Percentiles rank a stretch among this genome's conserved stretches.
Conservation (phyloP, 1,140 invertebrate species). For the Drosophila lacteicornis region DNA sequence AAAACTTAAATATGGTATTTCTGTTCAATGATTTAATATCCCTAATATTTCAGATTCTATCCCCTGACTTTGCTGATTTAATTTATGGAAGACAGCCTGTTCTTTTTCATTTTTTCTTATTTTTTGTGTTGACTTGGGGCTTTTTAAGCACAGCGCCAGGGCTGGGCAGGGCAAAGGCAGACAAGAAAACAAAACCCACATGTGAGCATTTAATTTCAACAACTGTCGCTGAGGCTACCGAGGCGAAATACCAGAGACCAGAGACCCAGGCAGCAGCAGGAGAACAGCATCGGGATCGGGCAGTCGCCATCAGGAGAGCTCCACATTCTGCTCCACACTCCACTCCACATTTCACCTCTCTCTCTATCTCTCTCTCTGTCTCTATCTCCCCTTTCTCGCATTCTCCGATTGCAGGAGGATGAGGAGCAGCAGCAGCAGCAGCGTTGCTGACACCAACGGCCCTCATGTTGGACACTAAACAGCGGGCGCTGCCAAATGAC, state of each 20-base stretch:
- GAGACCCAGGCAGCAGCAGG: constrained; percentile 33
- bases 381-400: constrained; percentile 20
- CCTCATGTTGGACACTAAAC: constrained; percentile 83
- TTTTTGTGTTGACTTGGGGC: constrained; percentile 28
- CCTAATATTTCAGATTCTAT: background rate
- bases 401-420: constrained; percentile 39
- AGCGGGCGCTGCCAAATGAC: constrained; percentile 83
- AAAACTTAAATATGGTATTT: too few relatives aligned
- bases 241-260: constrained; percentile 68
- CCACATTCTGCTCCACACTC: constrained; percentile 25
- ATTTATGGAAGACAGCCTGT: constrained; percentile 14
- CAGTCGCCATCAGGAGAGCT: constrained; percentile 20
- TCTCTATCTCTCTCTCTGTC: background rate
- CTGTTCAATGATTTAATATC: background rate
- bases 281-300: constrained; percentile 34
- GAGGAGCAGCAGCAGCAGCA: constrained; percentile 35
- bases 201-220: constrained; percentile 84
- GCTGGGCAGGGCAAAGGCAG: constrained; percentile 15
- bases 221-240: constrained; percentile 76
- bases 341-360: constrained; percentile 5
- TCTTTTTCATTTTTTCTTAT: constrained; percentile 1
- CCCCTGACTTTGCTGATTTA: background rate
- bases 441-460: constrained; percentile 76
- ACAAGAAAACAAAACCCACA: constrained; percentile 79
- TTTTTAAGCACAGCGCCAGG: constrained; percentile 44